Percentiles rank a stretch among this genome's conserved stretches.
Conservation (phyloP, 2,797 vertebrate species). For the Bufotes viridis region DNA sequence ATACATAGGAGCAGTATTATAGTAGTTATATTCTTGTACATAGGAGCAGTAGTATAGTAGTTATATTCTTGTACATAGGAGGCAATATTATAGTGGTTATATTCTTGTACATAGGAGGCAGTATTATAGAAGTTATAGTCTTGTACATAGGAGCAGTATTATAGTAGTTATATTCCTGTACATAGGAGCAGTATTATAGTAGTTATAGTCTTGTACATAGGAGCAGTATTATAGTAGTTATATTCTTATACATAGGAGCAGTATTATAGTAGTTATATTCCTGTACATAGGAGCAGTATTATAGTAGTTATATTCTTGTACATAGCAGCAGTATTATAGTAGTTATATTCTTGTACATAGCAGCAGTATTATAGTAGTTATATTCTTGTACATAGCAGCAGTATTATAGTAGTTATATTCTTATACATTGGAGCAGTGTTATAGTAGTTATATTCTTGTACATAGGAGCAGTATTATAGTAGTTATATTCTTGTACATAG, state of each 20-base stretch:
- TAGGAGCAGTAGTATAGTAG: neutral
- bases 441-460: constrained; percentile 6
- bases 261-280: constrained; percentile 6
- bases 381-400: neutral
- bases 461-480: neutral
- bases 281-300: neutral
- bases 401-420: neutral
- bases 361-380: constrained; percentile 2
- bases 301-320: constrained; percentile 9
- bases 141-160: neutral
- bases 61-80: neutral
- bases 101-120: neutral
- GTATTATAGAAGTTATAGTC: neutral
- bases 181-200: neutral
- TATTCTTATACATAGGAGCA: neutral
- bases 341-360: neutral
- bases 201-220: neutral
- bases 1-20: no score
- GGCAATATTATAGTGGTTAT: neutral
- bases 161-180: constrained; percentile 4
- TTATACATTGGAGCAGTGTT: neutral
- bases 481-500: neutral
- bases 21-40: no score
- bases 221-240: constrained; percentile 1
- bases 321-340: neutral